phyloP scores from a whole-genome alignment of 2,888 invertebrate genomes.

The Hypselothyrea guttata region DNA sequence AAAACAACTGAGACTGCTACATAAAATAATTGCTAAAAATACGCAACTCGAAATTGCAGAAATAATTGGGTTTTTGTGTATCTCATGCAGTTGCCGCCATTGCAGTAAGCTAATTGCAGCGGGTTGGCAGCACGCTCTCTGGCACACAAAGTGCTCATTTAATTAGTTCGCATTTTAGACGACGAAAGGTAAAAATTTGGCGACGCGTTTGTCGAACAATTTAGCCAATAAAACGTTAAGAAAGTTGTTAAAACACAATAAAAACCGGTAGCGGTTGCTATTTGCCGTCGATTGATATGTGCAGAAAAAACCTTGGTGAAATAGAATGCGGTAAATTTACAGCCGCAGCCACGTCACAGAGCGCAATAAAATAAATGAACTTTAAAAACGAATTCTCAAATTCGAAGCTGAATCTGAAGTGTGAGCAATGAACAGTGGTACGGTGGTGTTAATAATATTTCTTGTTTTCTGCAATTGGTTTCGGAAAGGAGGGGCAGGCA shows the following conservation, averaged over 20 bases:
- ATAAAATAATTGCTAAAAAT: not conserved
- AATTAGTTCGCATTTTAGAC: conserved; percentile 77
- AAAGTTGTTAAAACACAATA: conserved; percentile 40
- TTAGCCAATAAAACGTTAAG: conserved; percentile 41
- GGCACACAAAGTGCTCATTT: conserved; percentile 76
- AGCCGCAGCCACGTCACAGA: conserved; percentile 69
- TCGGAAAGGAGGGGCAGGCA: conserved; percentile 26
- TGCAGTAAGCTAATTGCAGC: conserved; percentile 28
- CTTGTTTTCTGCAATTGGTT: conserved; percentile 57
- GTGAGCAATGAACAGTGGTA: conserved; percentile 52
- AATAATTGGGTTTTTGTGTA: not conserved
- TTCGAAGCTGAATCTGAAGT: conserved; percentile 48
- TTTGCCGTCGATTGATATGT: conserved; percentile 36
- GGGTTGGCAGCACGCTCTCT: conserved; percentile 68
- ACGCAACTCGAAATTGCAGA: rapidly evolving
- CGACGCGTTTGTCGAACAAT: conserved; percentile 66
- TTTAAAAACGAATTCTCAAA: conserved; percentile 56
- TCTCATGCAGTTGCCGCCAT: conserved; percentile 64
- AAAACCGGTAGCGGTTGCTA: conserved; percentile 60
- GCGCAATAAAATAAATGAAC: conserved; percentile 49
- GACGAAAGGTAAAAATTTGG: conserved; percentile 75
- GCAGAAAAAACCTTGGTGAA: conserved; percentile 19
- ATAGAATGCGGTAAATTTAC: conserved; percentile 68
- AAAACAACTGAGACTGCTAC: conserved; percentile 1
- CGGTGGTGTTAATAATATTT: conserved; percentile 58